Conservation (phyloP, 2,797 vertebrate species). For the Eulemur mongoz region DNA sequence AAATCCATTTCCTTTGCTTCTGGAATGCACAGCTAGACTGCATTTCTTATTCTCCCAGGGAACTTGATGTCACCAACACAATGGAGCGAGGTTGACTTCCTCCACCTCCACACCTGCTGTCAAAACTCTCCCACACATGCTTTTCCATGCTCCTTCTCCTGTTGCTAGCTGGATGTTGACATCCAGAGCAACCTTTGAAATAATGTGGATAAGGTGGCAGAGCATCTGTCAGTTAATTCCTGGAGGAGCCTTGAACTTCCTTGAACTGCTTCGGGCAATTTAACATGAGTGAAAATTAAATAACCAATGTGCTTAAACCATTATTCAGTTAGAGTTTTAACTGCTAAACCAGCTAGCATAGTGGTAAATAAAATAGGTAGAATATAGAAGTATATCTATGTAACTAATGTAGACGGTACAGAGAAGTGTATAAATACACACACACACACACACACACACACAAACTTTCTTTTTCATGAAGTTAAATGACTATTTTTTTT, state of each 20-base stretch:
- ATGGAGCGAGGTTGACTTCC: neutral
- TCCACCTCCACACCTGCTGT: neutral
- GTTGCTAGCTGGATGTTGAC: neutral
- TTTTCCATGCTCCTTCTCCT: neutral
- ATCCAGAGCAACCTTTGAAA: neutral
- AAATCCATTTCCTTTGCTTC: neutral
- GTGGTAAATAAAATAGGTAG: neutral
- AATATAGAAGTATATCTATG: neutral
- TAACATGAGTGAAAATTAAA: neutral
- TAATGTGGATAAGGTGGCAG: too few species aligned
- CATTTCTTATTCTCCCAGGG: neutral
- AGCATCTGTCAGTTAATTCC: neutral
- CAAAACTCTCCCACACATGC: neutral
- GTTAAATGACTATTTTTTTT: neutral
- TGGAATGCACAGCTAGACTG: neutral
- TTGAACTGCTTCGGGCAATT: neutral
- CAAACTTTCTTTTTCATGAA: neutral
- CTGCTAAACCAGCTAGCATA: neutral
- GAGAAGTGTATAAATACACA: neutral
- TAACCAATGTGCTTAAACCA: neutral
- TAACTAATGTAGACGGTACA: neutral
- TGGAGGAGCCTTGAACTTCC: neutral
- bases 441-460: neutral
- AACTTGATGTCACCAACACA: neutral
- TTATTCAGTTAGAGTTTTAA: neutral